Evolutionary conservation across 2,797 vertebrate genomes (phyloP), one percentile per base, ranked within the genome.

Genomic region (Falco cherrug): DNA sequence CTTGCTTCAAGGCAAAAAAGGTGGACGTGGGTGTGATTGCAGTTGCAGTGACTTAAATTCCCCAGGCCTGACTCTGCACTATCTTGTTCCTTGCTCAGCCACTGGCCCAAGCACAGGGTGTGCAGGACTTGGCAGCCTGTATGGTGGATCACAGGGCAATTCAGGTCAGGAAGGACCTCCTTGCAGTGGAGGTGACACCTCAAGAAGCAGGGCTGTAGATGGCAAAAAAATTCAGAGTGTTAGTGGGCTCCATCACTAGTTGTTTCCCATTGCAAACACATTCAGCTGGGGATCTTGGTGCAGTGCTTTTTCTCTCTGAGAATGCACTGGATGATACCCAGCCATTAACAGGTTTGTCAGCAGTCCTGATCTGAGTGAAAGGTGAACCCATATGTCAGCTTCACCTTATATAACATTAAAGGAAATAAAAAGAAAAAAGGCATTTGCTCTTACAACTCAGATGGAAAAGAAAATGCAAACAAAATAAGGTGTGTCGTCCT

Each of bases 361-460:
- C 0, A 1, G 39, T 22, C 67, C 2, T 51, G 43, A 69, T 24
- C 13, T 1, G 0, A 41, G 22, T 10, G 12, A 77, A 82, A 65
- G n/a, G 39, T 31, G 95, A 90, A 71, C 19, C 33, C 59, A 51
- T 31, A 39, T 19, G 63, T 81, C 86, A 92, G 31, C 81, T 68
- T 93, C 47, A 43, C 41, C 35, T 80, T 71, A 64, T 1, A 19
- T 24, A 87, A 93, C 17, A 26, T 16, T 57, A 56, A 57, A 77
- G 41, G 45, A 70, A 75, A 74, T 11, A 10, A 43, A 64, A 63
- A 56, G 9, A 45, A 59, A 29, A 69, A 31, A 20, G 25, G 24
- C 24, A 67, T 43, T 33, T 48, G 5, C 37, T 91, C 48, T 67
- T 78, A 47, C 11, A 80, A 83, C 16, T 60, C 22, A 37, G 6